Percentiles rank a stretch among this genome's conserved stretches.
Conservation (phyloP, 2,797 vertebrate genomes). For the Meriones psammophilus region DNA sequence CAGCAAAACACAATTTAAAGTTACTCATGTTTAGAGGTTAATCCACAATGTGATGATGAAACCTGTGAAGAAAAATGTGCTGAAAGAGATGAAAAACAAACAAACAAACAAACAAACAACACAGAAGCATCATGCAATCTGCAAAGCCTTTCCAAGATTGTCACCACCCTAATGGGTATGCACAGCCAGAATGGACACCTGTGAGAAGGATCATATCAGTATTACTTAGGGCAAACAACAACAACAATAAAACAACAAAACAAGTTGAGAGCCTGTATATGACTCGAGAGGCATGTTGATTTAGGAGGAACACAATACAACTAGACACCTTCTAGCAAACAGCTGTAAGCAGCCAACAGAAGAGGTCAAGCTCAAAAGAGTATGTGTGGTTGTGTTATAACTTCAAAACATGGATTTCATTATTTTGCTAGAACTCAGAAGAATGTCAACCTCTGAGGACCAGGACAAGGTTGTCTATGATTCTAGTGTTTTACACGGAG, state of each 20-base stretch:
- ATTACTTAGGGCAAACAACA: neutral
- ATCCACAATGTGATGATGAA: neutral
- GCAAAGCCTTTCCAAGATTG: neutral
- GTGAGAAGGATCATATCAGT: neutral
- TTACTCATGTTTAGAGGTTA: slow-evolving; percentile 16
- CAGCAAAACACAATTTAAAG: neutral
- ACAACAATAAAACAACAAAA: neutral
- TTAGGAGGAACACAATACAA: neutral
- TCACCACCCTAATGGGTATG: neutral
- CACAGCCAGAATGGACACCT: neutral
- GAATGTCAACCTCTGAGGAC: neutral
- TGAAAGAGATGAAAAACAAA: neutral
- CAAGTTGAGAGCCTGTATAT: neutral
- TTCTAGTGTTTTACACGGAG: neutral
- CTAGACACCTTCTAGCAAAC: neutral
- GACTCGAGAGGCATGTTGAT: neutral
- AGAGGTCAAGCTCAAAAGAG: neutral
- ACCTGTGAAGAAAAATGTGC: neutral
- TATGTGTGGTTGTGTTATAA: neutral
- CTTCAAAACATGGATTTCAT: neutral
- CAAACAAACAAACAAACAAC: neutral
- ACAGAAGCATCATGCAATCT: neutral
- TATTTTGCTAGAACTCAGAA: neutral
- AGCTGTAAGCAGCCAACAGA: neutral
- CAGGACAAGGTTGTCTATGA: neutral